phyloP scores from a whole-genome alignment of 2,888 invertebrate genomes.

The Prenolepis imparis region DNA sequence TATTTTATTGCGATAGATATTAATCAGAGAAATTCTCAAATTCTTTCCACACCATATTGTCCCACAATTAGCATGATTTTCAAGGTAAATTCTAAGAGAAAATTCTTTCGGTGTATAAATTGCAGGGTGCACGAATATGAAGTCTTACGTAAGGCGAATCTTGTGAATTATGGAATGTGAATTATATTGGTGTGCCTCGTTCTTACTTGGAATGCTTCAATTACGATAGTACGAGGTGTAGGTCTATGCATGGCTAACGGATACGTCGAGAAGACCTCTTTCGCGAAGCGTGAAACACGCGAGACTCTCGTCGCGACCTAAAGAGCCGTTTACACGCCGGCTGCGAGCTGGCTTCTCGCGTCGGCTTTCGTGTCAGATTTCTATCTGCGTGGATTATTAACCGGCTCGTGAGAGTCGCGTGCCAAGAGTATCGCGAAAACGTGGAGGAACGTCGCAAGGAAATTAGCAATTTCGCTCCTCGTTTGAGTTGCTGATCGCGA shows the following conservation, averaged over 20 bases:
- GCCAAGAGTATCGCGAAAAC: constrained; percentile 48
- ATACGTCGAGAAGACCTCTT: not conserved
- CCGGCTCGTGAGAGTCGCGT: constrained; percentile 43
- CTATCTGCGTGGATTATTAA: constrained; percentile 63
- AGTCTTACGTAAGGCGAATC: not conserved
- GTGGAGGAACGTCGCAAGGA: constrained; percentile 13
- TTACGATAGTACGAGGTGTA: not conserved
- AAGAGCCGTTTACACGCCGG: constrained; percentile 61
- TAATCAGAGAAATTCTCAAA: no score
- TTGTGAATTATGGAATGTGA: constrained; percentile 18
- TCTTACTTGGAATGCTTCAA: constrained; percentile 26
- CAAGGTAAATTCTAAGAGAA: no score
- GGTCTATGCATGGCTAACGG: constrained; percentile 6
- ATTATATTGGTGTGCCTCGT: not conserved
- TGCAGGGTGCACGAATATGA: not conserved
- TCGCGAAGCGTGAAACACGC: constrained; percentile 63
- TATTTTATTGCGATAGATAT: no score
- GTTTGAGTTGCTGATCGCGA: not conserved
- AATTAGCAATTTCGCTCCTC: constrained; percentile 25
- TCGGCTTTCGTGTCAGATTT: constrained; percentile 57
- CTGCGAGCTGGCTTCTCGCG: constrained; percentile 43
- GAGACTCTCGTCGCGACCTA: constrained; percentile 43
- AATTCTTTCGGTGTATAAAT: no score
- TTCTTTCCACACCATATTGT: no score
- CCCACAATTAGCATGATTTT: no score